Percentiles rank a stretch among this genome's conserved stretches.
Conservation (phyloP, 2,113 vertebrate species). For the Strix uralensis region DNA sequence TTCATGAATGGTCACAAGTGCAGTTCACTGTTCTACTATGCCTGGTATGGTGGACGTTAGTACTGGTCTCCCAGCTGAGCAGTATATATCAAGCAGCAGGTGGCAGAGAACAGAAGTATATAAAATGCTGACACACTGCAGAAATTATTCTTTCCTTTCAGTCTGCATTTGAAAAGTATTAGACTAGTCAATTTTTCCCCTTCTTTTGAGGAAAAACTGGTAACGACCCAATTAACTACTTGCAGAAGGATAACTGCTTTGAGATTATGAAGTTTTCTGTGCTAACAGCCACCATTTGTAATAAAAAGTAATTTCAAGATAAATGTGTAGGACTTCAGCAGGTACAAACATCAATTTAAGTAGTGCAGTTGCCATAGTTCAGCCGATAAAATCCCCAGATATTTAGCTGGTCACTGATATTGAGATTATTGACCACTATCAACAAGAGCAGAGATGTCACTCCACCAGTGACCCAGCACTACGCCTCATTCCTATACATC, state of each 20-base stretch:
- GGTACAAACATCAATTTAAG: neutral
- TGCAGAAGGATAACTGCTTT: neutral
- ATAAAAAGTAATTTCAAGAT: neutral
- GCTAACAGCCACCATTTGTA: neutral
- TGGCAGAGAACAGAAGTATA: neutral
- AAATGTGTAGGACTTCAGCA: neutral
- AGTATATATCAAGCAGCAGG: constrained; percentile 62
- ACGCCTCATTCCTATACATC: neutral
- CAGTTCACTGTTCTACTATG: constrained; percentile 74
- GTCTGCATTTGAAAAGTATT: neutral
- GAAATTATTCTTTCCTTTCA: neutral
- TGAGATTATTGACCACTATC: neutral
- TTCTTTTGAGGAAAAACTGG: neutral
- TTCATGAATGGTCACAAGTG: constrained; percentile 55
- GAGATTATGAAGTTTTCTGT: neutral
- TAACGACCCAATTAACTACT: neutral
- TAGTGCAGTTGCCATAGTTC: neutral
- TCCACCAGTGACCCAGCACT: neutral
- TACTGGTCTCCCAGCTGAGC: constrained; percentile 50
- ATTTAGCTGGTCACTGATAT: neutral
- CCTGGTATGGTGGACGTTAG: constrained; percentile 68
- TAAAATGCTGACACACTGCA: neutral
- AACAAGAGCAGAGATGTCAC: neutral
- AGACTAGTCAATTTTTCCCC: neutral
- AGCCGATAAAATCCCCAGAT: neutral